A percentile compares a stretch with the other conserved stretches of the same genome.
Evolutionary conservation across 1,140 invertebrate genomes (phyloP).

Genomic region (Ephestia elutella): DNA sequence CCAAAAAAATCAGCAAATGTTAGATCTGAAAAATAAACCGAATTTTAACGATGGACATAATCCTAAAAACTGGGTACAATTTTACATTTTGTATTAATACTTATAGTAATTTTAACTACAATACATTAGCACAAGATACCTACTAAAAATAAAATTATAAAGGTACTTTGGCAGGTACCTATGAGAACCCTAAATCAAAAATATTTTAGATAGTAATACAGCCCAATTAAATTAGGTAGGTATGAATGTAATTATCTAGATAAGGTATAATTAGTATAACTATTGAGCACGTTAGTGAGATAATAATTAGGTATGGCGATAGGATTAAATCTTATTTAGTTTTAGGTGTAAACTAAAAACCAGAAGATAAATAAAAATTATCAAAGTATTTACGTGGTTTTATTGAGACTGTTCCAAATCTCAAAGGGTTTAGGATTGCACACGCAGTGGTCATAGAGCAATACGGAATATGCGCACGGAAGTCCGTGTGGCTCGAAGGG

Average conservation of each 20-base stretch:
- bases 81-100: constrained; percentile 15
- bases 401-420: neutral
- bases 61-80: constrained; percentile 24
- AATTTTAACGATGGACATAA: constrained; percentile 19
- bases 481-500: too few relatives aligned
- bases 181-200: neutral
- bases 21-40: constrained; percentile 12
- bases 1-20: neutral
- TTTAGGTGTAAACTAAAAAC: constrained; percentile 16
- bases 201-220: neutral
- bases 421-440: too few relatives aligned
- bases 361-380: constrained; percentile 7
- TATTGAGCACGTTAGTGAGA: constrained; percentile 23
- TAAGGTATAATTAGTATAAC: too few relatives aligned
- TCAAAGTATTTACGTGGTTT: neutral
- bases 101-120: constrained; percentile 9
- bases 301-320: constrained; percentile 9
- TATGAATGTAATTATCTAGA: too few relatives aligned
- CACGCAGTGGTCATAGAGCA: too few relatives aligned
- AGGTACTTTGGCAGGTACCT: too few relatives aligned
- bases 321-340: constrained; percentile 12
- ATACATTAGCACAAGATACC: constrained; percentile 16
- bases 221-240: constrained; percentile 10
- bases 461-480: too few relatives aligned
- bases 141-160: neutral